Percentiles rank a stretch among this genome's conserved stretches.
These are phyloP conservation scores for Dinoponera quadriceps DNA, from an alignment of 1,140 invertebrate species.

Conservation along the genomic window DNA sequence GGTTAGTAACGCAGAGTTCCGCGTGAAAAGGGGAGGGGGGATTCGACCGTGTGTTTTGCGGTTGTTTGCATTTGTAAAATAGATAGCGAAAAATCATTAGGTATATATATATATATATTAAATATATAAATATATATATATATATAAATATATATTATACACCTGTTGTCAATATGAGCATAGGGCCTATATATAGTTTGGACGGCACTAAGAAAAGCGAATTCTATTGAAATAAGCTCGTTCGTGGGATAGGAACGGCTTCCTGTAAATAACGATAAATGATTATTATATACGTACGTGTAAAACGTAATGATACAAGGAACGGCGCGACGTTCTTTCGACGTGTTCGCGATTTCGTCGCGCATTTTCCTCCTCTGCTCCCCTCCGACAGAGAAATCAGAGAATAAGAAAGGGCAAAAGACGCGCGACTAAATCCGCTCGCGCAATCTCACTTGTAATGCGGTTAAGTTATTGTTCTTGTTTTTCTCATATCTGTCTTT, in stretches of 20 bases:
- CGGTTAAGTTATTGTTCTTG: conserved; percentile 34
- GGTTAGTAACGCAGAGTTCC: conserved; percentile 19
- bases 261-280: conserved; percentile 80
- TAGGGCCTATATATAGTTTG: conserved; percentile 80
- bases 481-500: conserved; percentile 16
- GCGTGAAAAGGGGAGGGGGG: conserved; percentile 6
- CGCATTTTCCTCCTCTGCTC: conserved; percentile 1
- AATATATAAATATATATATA: conserved; percentile 57
- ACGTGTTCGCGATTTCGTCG: conserved; percentile 44
- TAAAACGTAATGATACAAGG: conserved; percentile 22
- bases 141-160: conserved; percentile 74
- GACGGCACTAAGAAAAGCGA: conserved; percentile 76
- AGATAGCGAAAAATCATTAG: conserved; percentile 82
- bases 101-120: conserved; percentile 56
- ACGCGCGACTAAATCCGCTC: conserved; percentile 35
- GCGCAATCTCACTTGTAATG: conserved; percentile 50
- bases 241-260: conserved; percentile 71
- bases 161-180: conserved; percentile 84
- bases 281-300: conserved; percentile 54
- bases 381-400: background rate
- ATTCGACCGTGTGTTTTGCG: conserved; percentile 61
- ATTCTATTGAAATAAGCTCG: conserved; percentile 79
- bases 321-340: conserved; percentile 18
- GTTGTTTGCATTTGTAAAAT: conserved; percentile 79
- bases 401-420: background rate